Base-by-base conservation (phyloP, 2,888 invertebrate genomes). In the Synanthedon vespiformis region DNA sequence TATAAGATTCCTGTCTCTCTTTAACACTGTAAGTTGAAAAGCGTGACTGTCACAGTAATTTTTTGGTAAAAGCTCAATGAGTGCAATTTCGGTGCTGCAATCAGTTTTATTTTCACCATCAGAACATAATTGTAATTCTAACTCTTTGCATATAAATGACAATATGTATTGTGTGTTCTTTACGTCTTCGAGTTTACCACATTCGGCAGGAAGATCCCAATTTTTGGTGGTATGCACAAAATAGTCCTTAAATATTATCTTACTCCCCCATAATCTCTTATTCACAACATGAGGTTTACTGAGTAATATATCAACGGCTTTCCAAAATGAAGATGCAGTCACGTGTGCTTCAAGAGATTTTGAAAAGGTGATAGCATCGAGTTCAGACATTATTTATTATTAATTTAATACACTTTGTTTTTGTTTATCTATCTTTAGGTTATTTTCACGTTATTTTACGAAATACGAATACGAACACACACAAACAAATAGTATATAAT, bases 201-300 rank as follows among this genome's bases (percentile, higher is more conserved):
- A 60, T 27, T 51, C 47, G n/a, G 41, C 5, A 49, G 67, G 66
- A 50, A 61, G 54, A 14, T 57, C 47, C 63, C 61, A 67, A 34
- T 55, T 16, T 48, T 47, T 14, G 54, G 12, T 44, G 12, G 52
- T 47, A 49, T 63, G 54, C 52, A 56, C 62, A 53, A 61, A 70
- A 50, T 40, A 41, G 48, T 53, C 53, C 58, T 58, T 68, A 52
- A 61, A 62, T 63, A 78, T 68, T 54, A 72, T 57, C 64, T 78
- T 88, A 51, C 68, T 69, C 13, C 91, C 91, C 72, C 91, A 90
- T 67, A 94, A 79, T 70, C 92, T 90, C 63, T 92, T 91, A 74
- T 94, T 94, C 5, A 93, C 79, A 54, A 93, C 88, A 70, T 94
- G 93, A 51, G 93, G 92, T 71, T 92, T 92, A 53, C 79, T 84